Percentiles rank a stretch among this genome's conserved stretches.
Conservation (phyloP, 1,140 invertebrate genomes). For the Andricus grossulariae region DNA sequence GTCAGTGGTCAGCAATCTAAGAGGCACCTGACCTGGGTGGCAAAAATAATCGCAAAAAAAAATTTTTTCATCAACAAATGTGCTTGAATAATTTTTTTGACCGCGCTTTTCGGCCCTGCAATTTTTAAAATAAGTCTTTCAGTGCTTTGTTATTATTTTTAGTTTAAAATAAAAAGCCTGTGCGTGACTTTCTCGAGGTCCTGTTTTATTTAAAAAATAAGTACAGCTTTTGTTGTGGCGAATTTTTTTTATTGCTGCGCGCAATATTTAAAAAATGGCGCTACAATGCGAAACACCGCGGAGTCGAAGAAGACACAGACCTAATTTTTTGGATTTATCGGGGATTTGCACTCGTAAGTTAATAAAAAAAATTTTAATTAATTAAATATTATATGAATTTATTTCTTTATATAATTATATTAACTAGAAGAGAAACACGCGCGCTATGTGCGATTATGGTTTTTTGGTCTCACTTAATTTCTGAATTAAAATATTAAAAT, state of each 20-base stretch:
- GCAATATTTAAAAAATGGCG: slow-evolving; percentile 50
- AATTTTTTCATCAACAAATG: background rate
- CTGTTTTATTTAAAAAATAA: too few relatives aligned
- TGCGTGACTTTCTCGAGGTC: too few relatives aligned
- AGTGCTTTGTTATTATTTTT: too few relatives aligned
- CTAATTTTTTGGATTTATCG: slow-evolving; percentile 68
- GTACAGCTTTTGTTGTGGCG: background rate
- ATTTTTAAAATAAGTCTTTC: too few relatives aligned
- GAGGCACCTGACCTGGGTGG: slow-evolving; percentile 1
- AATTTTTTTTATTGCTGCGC: background rate
- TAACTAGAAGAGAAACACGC: too few relatives aligned
- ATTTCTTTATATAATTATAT: too few relatives aligned
- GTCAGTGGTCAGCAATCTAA: slow-evolving; percentile 41
- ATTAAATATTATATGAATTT: slow-evolving; percentile 9
- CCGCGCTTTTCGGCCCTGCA: background rate
- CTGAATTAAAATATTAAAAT: too few relatives aligned
- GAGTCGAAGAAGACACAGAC: slow-evolving; percentile 60
- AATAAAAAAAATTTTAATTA: slow-evolving; percentile 26
- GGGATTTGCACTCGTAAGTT: slow-evolving; percentile 57
- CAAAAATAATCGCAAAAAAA: background rate
- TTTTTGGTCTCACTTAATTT: too few relatives aligned
- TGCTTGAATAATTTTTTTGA: background rate
- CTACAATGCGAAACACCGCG: slow-evolving; percentile 57
- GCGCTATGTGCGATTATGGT: too few relatives aligned
- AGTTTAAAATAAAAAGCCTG: too few relatives aligned